Conservation (phyloP, 2,888 invertebrate species). For the Argyresthia albistria region DNA sequence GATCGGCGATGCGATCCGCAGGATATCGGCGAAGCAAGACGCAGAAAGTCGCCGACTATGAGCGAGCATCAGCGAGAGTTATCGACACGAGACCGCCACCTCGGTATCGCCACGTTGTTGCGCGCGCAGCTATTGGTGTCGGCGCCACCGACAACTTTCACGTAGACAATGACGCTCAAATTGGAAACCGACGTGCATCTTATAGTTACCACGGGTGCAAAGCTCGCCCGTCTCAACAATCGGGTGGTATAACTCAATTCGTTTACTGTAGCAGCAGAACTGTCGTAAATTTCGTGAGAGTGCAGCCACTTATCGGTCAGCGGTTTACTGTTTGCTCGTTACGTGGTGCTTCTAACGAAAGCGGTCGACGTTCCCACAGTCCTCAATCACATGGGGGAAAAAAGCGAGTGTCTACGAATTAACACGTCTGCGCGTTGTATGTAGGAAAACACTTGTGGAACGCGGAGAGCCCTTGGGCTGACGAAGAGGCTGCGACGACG, state of each 20-base stretch:
- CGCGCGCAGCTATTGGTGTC: conserved; percentile 52
- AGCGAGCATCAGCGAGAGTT: conserved; percentile 40
- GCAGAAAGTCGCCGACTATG: conserved; percentile 32
- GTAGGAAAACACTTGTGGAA: conserved; percentile 64
- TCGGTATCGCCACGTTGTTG: conserved; percentile 17
- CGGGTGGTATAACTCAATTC: conserved; percentile 35
- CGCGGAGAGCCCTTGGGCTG: conserved; percentile 60
- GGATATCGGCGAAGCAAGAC: conserved; percentile 38
- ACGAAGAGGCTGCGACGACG: conserved; percentile 52
- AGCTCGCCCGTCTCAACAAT: conserved; percentile 23
- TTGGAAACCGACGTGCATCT: conserved; percentile 63
- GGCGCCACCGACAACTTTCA: conserved; percentile 68
- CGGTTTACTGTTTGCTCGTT: conserved; percentile 68
- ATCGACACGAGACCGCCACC: conserved; percentile 23
- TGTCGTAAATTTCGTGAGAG: conserved; percentile 58
- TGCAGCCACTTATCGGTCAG: conserved; percentile 59
- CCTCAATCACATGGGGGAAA: conserved; percentile 61
- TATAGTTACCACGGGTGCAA: conserved; percentile 31
- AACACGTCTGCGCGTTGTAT: conserved; percentile 67
- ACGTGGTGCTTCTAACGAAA: conserved; percentile 66
- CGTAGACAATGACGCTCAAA: conserved; percentile 65
- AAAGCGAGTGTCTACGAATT: conserved; percentile 70
- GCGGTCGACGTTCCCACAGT: conserved; percentile 68
- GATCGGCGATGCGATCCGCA: conserved; percentile 17
- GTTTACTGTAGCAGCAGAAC: conserved; percentile 30